Base-by-base conservation (phyloP, 2,888 invertebrate species). In the Plebejus anna region DNA sequence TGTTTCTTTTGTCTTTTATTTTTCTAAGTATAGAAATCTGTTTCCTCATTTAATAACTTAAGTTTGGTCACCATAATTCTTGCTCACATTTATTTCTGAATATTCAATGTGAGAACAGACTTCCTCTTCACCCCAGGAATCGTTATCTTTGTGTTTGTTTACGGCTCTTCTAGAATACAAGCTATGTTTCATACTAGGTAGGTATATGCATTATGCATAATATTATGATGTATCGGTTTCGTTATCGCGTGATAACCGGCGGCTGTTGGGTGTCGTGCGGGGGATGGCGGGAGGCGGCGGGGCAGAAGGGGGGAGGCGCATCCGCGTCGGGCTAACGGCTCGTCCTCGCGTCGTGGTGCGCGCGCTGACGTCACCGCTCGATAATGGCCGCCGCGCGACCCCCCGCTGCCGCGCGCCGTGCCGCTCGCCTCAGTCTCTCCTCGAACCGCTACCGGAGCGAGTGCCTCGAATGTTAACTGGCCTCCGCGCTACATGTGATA, bases 361-460 rank as follows among this genome's bases (percentile, higher is more conserved):
- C 93, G 92, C 94, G 93, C 94, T 94, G 94, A 94, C 94, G 94
- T 94, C 94, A 94, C 92, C 93, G 93, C 89, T 94, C 94, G 92
- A 94, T 94, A 93, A 91, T 92, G 91, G 91, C 90, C 84, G 90
- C 90, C 86, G 84, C 84, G 71, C 84, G 86, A 81, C 80, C 86
- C 85, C 82, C 84, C 85, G 84, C 85, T 66, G 59, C 78, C 81
- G 79, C 80, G 77, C 82, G 77, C 83, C 82, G 82, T 81, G 82
- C 83, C 82, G 79, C 82, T 82, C 82, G 81, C 88, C 87, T 90
- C 90, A 92, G 92, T 92, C 90, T 91, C 85, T 90, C 87, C 83
- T 83, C 90, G 87, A 89, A 86, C 83, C 82, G 87, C 87, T 82
- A 80, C 77, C 83, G 81, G 84, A 89, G 85, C 86, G 88, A 87